Percentiles rank a stretch among this genome's conserved stretches.
These are phyloP conservation scores for Acronicta aceris DNA, from an alignment of 2,888 invertebrate genomes.

Conservation along the genomic window DNA sequence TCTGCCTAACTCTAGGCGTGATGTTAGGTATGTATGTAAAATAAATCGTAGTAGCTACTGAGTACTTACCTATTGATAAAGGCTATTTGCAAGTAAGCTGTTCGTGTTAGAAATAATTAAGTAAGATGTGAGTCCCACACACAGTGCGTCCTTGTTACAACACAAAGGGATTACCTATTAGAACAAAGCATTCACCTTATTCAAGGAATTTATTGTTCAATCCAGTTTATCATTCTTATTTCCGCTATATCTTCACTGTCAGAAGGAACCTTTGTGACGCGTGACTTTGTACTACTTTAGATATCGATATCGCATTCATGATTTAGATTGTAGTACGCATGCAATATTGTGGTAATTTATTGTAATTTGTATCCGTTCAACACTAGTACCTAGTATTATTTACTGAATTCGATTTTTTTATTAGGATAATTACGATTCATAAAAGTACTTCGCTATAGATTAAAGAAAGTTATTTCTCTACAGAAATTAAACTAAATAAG, in stretches of 20 bases:
- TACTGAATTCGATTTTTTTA: no score
- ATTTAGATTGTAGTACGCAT: slow-evolving; percentile 9
- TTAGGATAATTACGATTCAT: no score
- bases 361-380: neutral
- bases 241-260: slow-evolving; percentile 8
- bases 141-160: slow-evolving; percentile 16
- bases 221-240: slow-evolving; percentile 19
- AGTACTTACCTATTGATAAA: neutral
- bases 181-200: slow-evolving; percentile 24
- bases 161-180: slow-evolving; percentile 33
- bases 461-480: no score
- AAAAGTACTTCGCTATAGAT: no score
- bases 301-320: slow-evolving; percentile 13
- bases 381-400: no score
- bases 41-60: neutral
- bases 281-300: slow-evolving; percentile 7
- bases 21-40: no score
- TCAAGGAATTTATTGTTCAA: slow-evolving; percentile 26
- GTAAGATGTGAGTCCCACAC: slow-evolving; percentile 11
- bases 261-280: slow-evolving; percentile 15
- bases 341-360: slow-evolving; percentile 7
- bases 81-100: neutral
- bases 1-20: no score
- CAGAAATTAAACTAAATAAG: no score
- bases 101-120: slow-evolving; percentile 32